These are phyloP conservation scores for Melanogrammus aeglefinus DNA, from an alignment of 2,797 vertebrate genomes.

Conservation along the genomic window DNA sequence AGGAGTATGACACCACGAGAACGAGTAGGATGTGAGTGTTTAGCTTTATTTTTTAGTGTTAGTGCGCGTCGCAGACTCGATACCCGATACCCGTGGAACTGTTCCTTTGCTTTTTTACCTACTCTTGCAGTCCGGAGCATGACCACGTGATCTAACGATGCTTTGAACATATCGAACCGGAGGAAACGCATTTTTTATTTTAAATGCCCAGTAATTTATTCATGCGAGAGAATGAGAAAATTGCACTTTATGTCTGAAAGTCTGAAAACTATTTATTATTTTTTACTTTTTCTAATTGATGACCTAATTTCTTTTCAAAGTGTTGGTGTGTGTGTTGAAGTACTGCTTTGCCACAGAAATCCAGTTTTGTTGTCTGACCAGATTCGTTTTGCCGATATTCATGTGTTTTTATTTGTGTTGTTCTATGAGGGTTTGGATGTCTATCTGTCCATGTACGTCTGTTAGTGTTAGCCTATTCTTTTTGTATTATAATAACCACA, in stretches of 20 bases:
- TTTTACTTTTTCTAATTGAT: constrained; percentile 51
- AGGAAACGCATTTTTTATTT: constrained; percentile 29
- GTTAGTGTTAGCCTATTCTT: constrained; percentile 33
- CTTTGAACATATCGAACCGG: constrained; percentile 23
- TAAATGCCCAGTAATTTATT: constrained; percentile 37
- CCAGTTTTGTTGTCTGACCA: constrained; percentile 27
- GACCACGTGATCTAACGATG: constrained; percentile 15
- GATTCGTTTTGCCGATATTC: constrained; percentile 18
- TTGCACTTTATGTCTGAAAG: constrained; percentile 64
- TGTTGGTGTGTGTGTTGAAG: constrained; percentile 17
- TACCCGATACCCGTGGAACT: neutral
- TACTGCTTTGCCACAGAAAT: neutral
- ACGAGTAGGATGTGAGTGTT: neutral
- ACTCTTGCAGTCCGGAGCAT: constrained; percentile 1
- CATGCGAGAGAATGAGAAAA: constrained; percentile 37
- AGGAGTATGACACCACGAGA: constrained; percentile 10
- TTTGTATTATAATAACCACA: constrained; percentile 18
- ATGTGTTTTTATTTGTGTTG: constrained; percentile 31
- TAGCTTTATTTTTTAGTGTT: neutral
- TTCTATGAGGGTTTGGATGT: neutral
- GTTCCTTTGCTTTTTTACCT: neutral
- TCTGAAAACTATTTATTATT: constrained; percentile 36
- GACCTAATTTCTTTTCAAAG: constrained; percentile 40
- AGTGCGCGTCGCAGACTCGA: neutral
- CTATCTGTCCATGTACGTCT: constrained; percentile 31